phyloP scores from a whole-genome alignment of 2,797 vertebrate genomes.

The Liasis olivaceus region DNA sequence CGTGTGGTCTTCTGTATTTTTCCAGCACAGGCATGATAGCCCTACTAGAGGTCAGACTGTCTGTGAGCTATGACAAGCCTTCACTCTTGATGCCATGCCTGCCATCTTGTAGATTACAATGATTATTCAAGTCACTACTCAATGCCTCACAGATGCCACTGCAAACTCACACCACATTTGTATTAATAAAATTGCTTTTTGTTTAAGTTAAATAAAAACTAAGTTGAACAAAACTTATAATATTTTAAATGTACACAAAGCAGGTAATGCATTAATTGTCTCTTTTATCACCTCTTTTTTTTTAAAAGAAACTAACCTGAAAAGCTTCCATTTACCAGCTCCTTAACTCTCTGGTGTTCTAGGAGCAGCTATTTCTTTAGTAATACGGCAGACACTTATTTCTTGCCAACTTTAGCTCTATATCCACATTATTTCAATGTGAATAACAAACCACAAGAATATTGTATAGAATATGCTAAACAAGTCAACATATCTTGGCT shows the following conservation, averaged over 20 bases:
- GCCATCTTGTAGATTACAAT: background rate
- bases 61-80: background rate
- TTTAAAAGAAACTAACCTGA: background rate
- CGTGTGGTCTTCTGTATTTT: background rate
- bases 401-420: conserved; percentile 2
- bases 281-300: background rate
- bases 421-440: conserved; percentile 19
- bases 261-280: conserved; percentile 17
- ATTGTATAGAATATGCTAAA: conserved; percentile 23
- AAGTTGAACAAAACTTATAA: background rate
- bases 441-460: conserved; percentile 11
- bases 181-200: background rate
- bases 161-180: background rate
- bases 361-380: background rate
- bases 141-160: background rate
- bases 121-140: background rate
- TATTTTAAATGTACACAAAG: conserved; percentile 1
- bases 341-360: background rate
- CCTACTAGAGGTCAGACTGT: background rate
- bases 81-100: background rate
- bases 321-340: background rate
- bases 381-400: background rate
- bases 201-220: background rate
- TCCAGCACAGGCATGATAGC: background rate
- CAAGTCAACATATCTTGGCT: conserved; percentile 5